Percentiles rank a stretch among this genome's conserved stretches.
Conservation (phyloP, 2,113 vertebrate species). For the Pterocles orientalis region DNA sequence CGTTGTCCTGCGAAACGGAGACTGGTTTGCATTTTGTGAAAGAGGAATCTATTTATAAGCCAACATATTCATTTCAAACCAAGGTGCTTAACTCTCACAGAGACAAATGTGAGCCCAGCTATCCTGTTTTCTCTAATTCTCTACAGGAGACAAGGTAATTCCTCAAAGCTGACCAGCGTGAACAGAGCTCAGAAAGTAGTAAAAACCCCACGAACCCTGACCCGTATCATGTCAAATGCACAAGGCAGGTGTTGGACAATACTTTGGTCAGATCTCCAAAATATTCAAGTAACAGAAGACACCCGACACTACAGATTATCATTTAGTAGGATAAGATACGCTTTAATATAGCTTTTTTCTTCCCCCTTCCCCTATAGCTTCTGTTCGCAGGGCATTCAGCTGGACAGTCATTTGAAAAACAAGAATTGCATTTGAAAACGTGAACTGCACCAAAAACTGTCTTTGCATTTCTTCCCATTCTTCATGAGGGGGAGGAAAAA, state of each 20-base stretch:
- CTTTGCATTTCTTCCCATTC: not conserved
- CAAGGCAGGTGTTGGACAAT: not conserved
- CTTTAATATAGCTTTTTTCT: not conserved
- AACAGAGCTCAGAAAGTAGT: not conserved
- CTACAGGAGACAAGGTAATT: not conserved
- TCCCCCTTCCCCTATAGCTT: not conserved
- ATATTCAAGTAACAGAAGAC: not conserved
- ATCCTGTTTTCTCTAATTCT: not conserved
- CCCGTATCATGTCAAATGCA: not conserved
- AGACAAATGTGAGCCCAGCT: not conserved
- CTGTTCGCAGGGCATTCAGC: not conserved
- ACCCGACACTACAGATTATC: rapidly evolving
- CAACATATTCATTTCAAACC: not conserved
- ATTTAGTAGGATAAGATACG: not conserved
- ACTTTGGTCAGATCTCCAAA: not conserved
- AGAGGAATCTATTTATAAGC: constrained; percentile 46
- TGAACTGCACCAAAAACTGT: too few relatives aligned
- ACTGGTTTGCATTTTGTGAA: constrained; percentile 16
- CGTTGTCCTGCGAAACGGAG: not conserved
- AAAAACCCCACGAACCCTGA: not conserved
- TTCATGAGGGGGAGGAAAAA: not conserved
- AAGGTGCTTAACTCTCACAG: not conserved
- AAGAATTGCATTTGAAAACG: too few relatives aligned
- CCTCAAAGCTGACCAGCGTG: not conserved
- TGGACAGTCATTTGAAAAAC: not conserved